Evolutionary conservation across 2,113 vertebrate genomes (phyloP).

Genomic region (Gnathonemus longibarbis): DNA sequence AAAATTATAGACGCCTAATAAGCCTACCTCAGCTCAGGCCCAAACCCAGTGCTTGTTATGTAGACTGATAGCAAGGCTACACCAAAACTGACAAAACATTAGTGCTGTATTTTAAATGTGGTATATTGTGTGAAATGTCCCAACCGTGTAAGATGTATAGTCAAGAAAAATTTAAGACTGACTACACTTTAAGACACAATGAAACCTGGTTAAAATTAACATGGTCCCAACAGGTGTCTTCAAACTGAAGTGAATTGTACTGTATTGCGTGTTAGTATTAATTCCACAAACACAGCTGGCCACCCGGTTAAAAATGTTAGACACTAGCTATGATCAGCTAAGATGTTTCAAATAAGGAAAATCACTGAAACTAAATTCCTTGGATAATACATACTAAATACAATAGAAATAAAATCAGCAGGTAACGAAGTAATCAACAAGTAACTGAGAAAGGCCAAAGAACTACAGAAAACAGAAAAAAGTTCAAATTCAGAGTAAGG

Average conservation of each 20-base stretch:
- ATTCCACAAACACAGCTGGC: background rate
- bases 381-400: background rate
- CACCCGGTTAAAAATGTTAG: background rate
- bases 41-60: background rate
- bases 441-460: background rate
- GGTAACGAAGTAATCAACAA: background rate
- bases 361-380: background rate
- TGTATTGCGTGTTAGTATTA: background rate
- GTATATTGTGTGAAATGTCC: background rate
- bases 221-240: background rate
- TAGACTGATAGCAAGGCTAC: background rate
- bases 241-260: background rate
- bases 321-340: background rate
- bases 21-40: background rate
- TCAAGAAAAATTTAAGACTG: background rate
- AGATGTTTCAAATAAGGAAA: background rate
- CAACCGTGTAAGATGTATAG: background rate
- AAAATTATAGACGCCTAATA: background rate
- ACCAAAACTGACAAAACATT: background rate
- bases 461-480: background rate
- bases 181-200: background rate
- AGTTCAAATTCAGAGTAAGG: background rate
- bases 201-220: background rate
- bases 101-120: background rate
- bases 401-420: background rate